These are phyloP conservation scores for Macrosiphum euphorbiae DNA, from an alignment of 2,888 invertebrate species.

Conservation along the genomic window DNA sequence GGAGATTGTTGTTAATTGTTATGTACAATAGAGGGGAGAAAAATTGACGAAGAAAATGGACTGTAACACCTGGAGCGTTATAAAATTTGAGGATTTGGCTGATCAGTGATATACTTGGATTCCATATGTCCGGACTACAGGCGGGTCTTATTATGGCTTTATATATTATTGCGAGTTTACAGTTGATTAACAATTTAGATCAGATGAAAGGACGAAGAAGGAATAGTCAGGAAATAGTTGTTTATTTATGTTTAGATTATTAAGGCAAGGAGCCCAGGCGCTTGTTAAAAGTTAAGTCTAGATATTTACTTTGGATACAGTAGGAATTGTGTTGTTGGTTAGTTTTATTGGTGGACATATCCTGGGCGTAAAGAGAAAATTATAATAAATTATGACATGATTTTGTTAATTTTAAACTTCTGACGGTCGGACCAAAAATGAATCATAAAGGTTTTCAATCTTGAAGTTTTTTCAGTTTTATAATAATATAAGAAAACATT, in stretches of 20 bases:
- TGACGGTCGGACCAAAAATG: neutral
- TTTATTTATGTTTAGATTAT: too few species aligned
- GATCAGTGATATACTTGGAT: too few species aligned
- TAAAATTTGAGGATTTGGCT: neutral
- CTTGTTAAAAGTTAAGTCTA: neutral
- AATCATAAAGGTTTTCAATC: neutral
- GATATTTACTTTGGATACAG: neutral
- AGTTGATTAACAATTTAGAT: neutral
- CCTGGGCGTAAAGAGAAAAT: neutral
- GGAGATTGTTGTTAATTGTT: too few species aligned
- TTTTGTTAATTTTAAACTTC: neutral
- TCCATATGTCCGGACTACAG: too few species aligned
- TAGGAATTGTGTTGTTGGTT: neutral
- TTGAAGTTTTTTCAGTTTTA: neutral
- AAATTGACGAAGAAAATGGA: too few species aligned
- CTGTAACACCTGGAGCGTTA: neutral
- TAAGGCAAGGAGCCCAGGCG: neutral
- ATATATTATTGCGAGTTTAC: too few species aligned
- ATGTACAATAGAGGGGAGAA: too few species aligned
- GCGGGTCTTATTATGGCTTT: too few species aligned
- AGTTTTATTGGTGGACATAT: neutral
- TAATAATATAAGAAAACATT: neutral
- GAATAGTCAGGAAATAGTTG: too few species aligned
- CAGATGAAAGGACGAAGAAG: too few species aligned
- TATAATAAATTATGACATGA: too few species aligned